Base-by-base conservation (phyloP, 2,888 invertebrate species). In the Yponomeuta evonymella region DNA sequence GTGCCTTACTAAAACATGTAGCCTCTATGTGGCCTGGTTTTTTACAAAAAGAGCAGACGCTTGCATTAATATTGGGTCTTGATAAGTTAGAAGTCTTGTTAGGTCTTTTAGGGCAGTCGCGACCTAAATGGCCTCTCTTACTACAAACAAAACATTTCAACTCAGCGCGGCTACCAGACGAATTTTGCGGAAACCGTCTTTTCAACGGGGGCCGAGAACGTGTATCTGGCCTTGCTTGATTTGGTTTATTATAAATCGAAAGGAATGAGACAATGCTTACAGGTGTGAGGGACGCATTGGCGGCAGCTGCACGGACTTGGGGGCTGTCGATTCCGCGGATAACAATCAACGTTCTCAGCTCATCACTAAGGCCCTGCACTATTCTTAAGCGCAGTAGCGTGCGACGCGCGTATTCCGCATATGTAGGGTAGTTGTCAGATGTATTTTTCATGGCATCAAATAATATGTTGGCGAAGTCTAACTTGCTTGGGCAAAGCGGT, bases 361-460 rank as follows among this genome's bases (percentile, higher is more conserved):
- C 79, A 0, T 76, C 76, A 66, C 30, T 74, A 71, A 3, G 68
- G 11, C 68, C 51, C 68, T 48, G 68, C 6, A 79, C 75, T 15
- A 79, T 73, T 5, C 73, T 68, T 10, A 79, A 70, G 0, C 79
- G 74, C 3, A 79, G 68, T 12, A 79, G 30, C 0, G 79, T 72
- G 1, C 76, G 73, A 6, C 79, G 73, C 0, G 77, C 79, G 43
- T 79, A 79, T 43, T 79, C 79, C 0, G 23, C 23, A 23, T 23
- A 23, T 23, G 23, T 23, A 23, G 23, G 23, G 23, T 23, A 23
- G 23, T 23, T 23, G 23, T 23, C 23, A 23, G 23, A 23, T 23
- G 23, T 23, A 23, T 23, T 23, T 23, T 23, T 23, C 23, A 23
- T 23, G 23, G 23, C 23, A 23, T 23, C 23, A 23, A 23, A 23